These are phyloP conservation scores for Therioaphis trifolii DNA, from an alignment of 2,888 invertebrate species.

Conservation along the genomic window DNA sequence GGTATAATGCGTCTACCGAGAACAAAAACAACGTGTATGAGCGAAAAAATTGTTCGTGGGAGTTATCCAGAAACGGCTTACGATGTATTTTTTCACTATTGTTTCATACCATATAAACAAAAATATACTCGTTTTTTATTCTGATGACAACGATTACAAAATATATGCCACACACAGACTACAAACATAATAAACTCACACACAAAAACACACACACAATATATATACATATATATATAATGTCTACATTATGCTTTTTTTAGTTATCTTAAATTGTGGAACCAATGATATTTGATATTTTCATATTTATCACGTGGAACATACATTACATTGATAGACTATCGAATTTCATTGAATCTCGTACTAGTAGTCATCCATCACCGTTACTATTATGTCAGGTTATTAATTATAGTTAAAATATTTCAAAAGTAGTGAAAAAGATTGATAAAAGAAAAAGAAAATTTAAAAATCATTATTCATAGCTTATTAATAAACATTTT, in stretches of 20 bases:
- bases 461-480: no score
- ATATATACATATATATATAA: no score
- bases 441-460: no score
- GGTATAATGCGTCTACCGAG: slow-evolving; percentile 26
- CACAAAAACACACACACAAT: no score
- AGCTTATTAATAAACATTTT: no score
- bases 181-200: slow-evolving; percentile 24
- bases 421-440: no score
- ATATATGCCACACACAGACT: slow-evolving; percentile 53
- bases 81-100: slow-evolving; percentile 58
- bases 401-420: no score
- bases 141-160: slow-evolving; percentile 50
- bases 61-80: slow-evolving; percentile 60
- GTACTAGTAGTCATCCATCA: not conserved
- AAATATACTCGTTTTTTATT: slow-evolving; percentile 13
- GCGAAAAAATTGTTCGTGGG: slow-evolving; percentile 57
- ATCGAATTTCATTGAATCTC: slow-evolving; percentile 16
- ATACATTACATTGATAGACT: not conserved
- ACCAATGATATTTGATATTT: slow-evolving; percentile 27
- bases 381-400: no score
- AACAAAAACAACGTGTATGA: slow-evolving; percentile 53
- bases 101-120: slow-evolving; percentile 56
- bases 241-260: not conserved
- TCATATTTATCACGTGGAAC: slow-evolving; percentile 8
- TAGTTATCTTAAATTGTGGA: slow-evolving; percentile 11